phyloP scores from a whole-genome alignment of 2,113 vertebrate genomes.

The Tychaedon coryphoeus region DNA sequence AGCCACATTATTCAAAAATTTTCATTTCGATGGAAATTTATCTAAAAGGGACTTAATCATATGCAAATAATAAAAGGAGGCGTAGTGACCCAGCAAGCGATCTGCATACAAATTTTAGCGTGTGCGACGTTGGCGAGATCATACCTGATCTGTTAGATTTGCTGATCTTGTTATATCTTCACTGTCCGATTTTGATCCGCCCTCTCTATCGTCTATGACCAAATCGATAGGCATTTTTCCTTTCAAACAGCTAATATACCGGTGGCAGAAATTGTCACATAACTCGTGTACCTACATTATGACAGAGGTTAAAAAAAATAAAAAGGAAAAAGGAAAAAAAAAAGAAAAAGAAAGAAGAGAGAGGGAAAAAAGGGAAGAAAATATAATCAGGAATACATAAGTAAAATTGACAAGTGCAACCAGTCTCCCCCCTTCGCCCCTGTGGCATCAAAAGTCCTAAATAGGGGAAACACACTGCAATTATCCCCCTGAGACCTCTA shows the following conservation, averaged over 20 bases:
- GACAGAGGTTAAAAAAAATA: constrained; percentile 46
- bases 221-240: constrained; percentile 99
- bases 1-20: constrained; percentile 94
- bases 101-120: constrained; percentile 81
- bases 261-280: constrained; percentile 99
- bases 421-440: constrained; percentile 63
- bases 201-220: constrained; percentile 99
- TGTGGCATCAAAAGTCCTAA: constrained; percentile 79
- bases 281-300: constrained; percentile 94
- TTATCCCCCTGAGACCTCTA: constrained; percentile 78
- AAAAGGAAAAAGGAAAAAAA: too few species aligned
- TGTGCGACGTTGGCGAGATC: constrained; percentile 55
- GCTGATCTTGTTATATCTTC: constrained; percentile 99
- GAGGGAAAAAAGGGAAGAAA: not conserved
- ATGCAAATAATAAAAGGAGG: constrained; percentile 94
- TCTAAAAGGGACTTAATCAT: constrained; percentile 94
- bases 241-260: constrained; percentile 99
- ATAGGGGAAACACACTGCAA: constrained; percentile 78
- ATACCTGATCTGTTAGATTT: constrained; percentile 96
- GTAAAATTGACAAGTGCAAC: constrained; percentile 82
- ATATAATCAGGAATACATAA: constrained; percentile 78
- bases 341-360: too few species aligned
- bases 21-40: constrained; percentile 93
- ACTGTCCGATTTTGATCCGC: constrained; percentile 98
- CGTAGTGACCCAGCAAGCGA: constrained; percentile 86